Percentiles rank a stretch among this genome's conserved stretches.
Evolutionary conservation across 2,797 vertebrate genomes (phyloP).

Genomic region (Masticophis lateralis): DNA sequence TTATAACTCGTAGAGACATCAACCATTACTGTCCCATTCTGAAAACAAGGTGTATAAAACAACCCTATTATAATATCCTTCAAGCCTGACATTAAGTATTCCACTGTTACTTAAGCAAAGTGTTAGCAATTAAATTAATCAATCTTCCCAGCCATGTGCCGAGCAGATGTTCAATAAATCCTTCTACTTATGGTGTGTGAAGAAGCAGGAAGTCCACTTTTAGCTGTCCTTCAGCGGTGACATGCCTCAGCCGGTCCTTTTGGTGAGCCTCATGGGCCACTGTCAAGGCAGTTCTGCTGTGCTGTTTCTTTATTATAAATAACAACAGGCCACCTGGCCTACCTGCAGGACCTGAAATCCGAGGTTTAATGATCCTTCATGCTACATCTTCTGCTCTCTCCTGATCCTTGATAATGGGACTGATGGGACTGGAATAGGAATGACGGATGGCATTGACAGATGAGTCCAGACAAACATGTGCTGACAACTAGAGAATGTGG

Average conservation of each 20-base stretch:
- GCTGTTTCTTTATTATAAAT: constrained; percentile 97
- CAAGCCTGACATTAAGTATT: constrained; percentile 96
- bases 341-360: constrained; percentile 76
- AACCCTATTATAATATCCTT: constrained; percentile 81
- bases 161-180: constrained; percentile 98
- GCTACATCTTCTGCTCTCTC: constrained; percentile 71
- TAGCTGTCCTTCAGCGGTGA: constrained; percentile 92
- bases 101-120: constrained; percentile 91
- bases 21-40: constrained; percentile 41
- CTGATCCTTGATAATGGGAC: constrained; percentile 81
- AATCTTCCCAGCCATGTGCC: constrained; percentile 90
- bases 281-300: constrained; percentile 85
- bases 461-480: constrained; percentile 87
- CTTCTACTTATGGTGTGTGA: constrained; percentile 79
- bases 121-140: constrained; percentile 98
- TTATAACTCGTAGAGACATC: not conserved
- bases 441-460: constrained; percentile 96
- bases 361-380: constrained; percentile 82
- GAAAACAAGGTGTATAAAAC: constrained; percentile 62
- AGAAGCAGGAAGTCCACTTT: constrained; percentile 83
- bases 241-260: constrained; percentile 76
- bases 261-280: constrained; percentile 81
- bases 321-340: constrained; percentile 88
- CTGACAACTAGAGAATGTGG: constrained; percentile 93
- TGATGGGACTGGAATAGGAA: constrained; percentile 90